These are phyloP conservation scores for Scolopax bukidnonensis DNA, from an alignment of 2,797 vertebrate species.

Conservation along the genomic window DNA sequence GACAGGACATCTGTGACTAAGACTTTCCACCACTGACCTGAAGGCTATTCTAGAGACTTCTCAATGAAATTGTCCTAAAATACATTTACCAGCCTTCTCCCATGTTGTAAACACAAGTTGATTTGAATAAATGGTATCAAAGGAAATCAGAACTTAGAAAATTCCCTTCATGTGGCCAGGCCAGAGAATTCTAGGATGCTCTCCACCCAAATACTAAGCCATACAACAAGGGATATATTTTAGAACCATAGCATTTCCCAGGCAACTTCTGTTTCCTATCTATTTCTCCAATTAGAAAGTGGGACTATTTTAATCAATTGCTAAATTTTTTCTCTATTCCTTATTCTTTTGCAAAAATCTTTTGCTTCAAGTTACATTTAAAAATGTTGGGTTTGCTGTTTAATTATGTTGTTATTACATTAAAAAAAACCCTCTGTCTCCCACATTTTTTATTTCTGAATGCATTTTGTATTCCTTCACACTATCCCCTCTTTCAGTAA, in stretches of 20 bases:
- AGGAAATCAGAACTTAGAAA: neutral
- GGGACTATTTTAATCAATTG: neutral
- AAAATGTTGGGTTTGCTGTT: neutral
- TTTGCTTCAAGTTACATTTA: neutral
- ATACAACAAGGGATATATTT: neutral
- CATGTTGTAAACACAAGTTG: neutral
- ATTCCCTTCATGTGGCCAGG: neutral
- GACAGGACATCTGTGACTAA: neutral
- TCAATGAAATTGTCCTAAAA: neutral
- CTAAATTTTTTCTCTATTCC: neutral
- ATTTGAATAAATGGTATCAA: neutral
- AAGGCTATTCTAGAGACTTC: neutral
- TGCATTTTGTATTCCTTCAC: neutral
- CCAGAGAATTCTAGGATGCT: neutral
- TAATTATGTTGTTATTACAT: neutral
- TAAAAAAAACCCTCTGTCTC: neutral
- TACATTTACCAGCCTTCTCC: neutral
- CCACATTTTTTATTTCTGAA: neutral
- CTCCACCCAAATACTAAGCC: neutral
- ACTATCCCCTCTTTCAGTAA: neutral
- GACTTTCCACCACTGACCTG: neutral
- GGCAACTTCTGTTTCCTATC: neutral
- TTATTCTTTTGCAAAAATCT: neutral
- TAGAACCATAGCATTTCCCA: neutral
- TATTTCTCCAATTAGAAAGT: neutral